phyloP scores from a whole-genome alignment of 2,113 vertebrate genomes.

The Danio rerio region GRCz12tu NC_133177.1:53901501-53902000 shows the following conservation, averaged over 20 bases:
- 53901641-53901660: not conserved
- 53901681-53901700: not conserved
- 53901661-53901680: not conserved
- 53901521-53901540: slow-evolving; percentile 2
- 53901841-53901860: too few species aligned
- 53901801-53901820: too few species aligned
- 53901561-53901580: slow-evolving; percentile 1
- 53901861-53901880: too few species aligned
- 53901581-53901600: slow-evolving; percentile 74
- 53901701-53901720: not conserved
- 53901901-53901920: too few species aligned
- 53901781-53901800: too few species aligned
- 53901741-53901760: not conserved
- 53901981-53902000: too few species aligned
- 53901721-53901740: not conserved
- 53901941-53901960: not conserved
- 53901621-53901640: slow-evolving; percentile 58
- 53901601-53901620: slow-evolving; percentile 52
- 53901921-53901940: not conserved
- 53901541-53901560: slow-evolving; percentile 15
- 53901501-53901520: slow-evolving; percentile 4
- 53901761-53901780: not conserved
- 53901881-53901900: too few species aligned
- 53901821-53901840: too few species aligned
- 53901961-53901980: too few species aligned